Conservation (phyloP, 2,113 vertebrate genomes). For the Myrmecobius fasciatus region DNA sequence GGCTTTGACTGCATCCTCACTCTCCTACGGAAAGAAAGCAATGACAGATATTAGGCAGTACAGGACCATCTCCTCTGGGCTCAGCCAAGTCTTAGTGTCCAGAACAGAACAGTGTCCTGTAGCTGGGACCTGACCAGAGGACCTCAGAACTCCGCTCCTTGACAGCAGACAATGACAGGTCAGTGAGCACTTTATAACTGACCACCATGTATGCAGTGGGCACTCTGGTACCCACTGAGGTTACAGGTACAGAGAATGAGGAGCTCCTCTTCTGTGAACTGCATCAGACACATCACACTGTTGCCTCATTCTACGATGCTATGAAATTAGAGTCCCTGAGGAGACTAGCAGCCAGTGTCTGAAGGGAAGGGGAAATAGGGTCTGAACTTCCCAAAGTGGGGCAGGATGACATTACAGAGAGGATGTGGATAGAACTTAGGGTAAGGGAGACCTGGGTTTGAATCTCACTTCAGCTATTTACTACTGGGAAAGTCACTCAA, state of each 20-base stretch:
- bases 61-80: neutral
- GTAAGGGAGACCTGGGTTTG: neutral
- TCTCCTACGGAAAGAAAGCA: conserved; percentile 86
- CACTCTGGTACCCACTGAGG: neutral
- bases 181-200: neutral
- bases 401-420: neutral
- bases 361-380: neutral
- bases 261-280: neutral
- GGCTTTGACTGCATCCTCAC: conserved; percentile 96
- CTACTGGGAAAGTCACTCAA: neutral
- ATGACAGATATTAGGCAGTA: neutral
- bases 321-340: rapidly evolving
- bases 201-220: neutral
- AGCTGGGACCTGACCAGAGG: neutral
- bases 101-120: neutral
- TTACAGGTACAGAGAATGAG: neutral
- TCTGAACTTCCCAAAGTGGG: neutral
- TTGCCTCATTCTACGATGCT: neutral
- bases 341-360: neutral
- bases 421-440: neutral
- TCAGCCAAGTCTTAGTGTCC: neutral
- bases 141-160: neutral
- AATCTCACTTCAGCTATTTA: neutral
- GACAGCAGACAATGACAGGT: neutral
- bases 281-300: neutral